Conservation (phyloP, 2,797 vertebrate genomes). For the Kryptolebias ocellatus region DNA sequence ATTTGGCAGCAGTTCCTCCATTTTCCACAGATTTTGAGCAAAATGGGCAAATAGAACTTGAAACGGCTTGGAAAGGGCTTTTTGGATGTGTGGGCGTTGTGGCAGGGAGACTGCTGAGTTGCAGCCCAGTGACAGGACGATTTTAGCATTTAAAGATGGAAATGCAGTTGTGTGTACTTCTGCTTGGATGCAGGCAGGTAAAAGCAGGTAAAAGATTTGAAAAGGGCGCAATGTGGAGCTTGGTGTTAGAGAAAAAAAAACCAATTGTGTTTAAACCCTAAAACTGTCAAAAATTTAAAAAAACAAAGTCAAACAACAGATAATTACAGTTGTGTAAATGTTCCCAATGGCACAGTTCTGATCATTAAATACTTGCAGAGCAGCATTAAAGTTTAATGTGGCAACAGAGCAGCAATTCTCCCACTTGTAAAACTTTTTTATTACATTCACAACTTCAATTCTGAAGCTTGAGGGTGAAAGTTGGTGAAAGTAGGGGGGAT, state of each 20-base stretch:
- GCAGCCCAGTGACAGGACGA: conserved; percentile 31
- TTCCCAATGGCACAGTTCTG: conserved; percentile 45
- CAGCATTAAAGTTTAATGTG: conserved; percentile 63
- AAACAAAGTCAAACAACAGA: not conserved
- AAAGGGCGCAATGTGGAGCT: not conserved
- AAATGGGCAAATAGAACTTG: conserved; percentile 63
- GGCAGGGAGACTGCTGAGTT: conserved; percentile 37
- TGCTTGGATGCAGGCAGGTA: conserved; percentile 26
- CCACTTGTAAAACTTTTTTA: conserved; percentile 28
- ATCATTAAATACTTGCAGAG: conserved; percentile 65
- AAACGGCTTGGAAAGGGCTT: conserved; percentile 55
- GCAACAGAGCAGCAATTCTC: conserved; percentile 43
- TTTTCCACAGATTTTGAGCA: conserved; percentile 75
- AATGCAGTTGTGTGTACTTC: conserved; percentile 47
- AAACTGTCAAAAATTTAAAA: conserved; percentile 7
- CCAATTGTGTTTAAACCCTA: not conserved
- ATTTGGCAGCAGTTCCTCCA: conserved; percentile 68
- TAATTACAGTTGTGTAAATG: conserved; percentile 28
- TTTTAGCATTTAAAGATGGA: conserved; percentile 55
- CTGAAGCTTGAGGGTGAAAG: conserved; percentile 18
- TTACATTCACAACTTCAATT: conserved; percentile 15
- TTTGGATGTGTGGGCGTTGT: conserved; percentile 20
- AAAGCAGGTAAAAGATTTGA: conserved; percentile 10
- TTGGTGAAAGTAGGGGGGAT: not conserved
- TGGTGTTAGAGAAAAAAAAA: not conserved